These are phyloP conservation scores for Pseudococcus longispinus DNA, from an alignment of 2,888 invertebrate species.

Conservation along the genomic window DNA sequence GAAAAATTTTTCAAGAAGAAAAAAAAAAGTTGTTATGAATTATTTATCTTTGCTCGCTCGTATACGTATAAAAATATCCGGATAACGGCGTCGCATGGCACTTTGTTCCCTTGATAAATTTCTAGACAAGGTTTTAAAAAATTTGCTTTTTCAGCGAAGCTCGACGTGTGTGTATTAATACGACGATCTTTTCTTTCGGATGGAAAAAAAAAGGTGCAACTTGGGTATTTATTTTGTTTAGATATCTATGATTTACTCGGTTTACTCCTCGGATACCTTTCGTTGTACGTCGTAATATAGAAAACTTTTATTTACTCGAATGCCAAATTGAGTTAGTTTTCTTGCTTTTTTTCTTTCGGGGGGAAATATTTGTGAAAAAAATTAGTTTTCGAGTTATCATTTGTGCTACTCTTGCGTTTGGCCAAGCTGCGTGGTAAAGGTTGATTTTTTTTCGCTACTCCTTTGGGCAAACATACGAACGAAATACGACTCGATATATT, in stretches of 20 bases:
- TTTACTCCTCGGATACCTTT: neutral
- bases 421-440: neutral
- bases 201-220: neutral
- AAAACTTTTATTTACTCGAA: neutral
- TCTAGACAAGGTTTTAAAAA: neutral
- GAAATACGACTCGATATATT: neutral
- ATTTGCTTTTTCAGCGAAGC: neutral
- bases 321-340: neutral
- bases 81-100: neutral
- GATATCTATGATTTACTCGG: neutral
- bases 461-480: too few species aligned
- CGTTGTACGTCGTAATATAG: neutral
- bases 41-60: neutral
- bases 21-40: conserved; percentile 18
- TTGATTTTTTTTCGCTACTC: neutral
- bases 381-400: neutral
- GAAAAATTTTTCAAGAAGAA: neutral
- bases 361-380: conserved; percentile 4
- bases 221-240: conserved; percentile 7
- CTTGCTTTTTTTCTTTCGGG: neutral
- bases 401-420: neutral
- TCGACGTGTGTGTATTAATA: neutral
- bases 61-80: neutral
- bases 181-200: neutral
- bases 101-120: conserved; percentile 1